Evolutionary conservation across 2,888 invertebrate species (phyloP), one percentile per base, ranked within the genome.

Genomic region (Hanleya hanleyi): DNA sequence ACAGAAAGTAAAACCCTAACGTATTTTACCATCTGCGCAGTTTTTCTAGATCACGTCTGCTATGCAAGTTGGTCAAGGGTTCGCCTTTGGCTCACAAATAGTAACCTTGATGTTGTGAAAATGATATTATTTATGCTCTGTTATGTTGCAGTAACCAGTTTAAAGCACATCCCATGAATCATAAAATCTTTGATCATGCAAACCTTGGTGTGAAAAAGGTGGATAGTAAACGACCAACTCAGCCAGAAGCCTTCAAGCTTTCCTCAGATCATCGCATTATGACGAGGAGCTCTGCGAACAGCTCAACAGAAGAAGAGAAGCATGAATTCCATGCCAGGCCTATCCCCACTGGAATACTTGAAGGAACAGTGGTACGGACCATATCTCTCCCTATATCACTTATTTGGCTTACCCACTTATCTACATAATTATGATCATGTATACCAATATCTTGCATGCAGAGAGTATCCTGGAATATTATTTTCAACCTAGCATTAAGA

Each of bases 291-390:
- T 71, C 81, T 37, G 71, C 76, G n/a, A 74, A 77, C 2, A 78
- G 73, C n/a, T 71, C 77, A 18, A 84, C 83, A 22, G 83, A 85
- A 26, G 93, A 92, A 81, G 93, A 93, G 79, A 92, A 93, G 0
- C 91, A 92, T 1, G 92, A 93, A 78, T 95, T 95, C 83, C 95
- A 94, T 87, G 95, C 95, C 0, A 93, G 93, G 67, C 95, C 95
- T 0, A 88, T 93, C 7, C 95, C 95, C 50, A 85, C 77, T 61
- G 84, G 81, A 41, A 88, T 89, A 12, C 75, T 88, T 0, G 83
- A 86, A 49, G 84, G 83, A 35, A 76, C 86, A 26, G 83, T 86
- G 81, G 89, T 89, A 66, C 33, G 71, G 41, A 22, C 38, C 15
- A 26, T 57, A 71, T 67, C 26, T 26, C 6, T 38, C 22, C 18